A percentile compares a stretch with the other conserved stretches of the same genome.
These are phyloP conservation scores for Spea multiplicata DNA, from an alignment of 2,113 vertebrate species.

Conservation along the genomic window DNA sequence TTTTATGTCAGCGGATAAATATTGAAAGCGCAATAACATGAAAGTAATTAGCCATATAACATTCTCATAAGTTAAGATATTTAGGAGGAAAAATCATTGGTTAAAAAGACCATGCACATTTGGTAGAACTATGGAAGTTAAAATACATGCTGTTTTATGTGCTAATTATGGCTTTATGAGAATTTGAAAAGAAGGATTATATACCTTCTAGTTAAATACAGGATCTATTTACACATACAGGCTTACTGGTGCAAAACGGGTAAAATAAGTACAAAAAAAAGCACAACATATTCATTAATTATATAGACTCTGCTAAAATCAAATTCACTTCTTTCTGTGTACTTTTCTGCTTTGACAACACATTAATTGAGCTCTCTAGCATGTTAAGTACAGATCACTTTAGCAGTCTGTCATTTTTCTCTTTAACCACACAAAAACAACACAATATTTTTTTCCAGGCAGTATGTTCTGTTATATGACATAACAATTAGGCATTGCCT, in stretches of 20 bases:
- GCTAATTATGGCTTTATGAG: constrained; percentile 7
- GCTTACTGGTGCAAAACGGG: neutral
- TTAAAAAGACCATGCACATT: constrained; percentile 20
- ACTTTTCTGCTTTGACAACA: too few relatives aligned
- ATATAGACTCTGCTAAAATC: too few relatives aligned
- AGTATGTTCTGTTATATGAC: too few relatives aligned
- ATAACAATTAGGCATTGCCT: too few relatives aligned
- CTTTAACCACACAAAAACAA: too few relatives aligned
- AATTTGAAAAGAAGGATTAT: neutral
- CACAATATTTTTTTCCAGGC: too few relatives aligned
- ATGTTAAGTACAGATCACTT: too few relatives aligned
- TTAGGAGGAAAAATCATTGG: constrained; percentile 18
- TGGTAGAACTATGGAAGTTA: constrained; percentile 20
- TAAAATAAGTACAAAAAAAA: neutral
- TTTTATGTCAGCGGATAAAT: constrained; percentile 41
- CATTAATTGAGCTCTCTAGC: too few relatives aligned
- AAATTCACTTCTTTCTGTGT: too few relatives aligned
- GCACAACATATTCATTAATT: too few relatives aligned
- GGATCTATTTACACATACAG: neutral
- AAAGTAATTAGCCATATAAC: constrained; percentile 45
- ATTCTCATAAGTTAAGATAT: constrained; percentile 21
- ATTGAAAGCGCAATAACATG: constrained; percentile 33
- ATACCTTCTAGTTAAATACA: neutral
- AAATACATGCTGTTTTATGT: constrained; percentile 3
- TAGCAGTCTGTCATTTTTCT: too few relatives aligned